Percentiles rank a stretch among this genome's conserved stretches.
These are phyloP conservation scores for Morpho achilles DNA, from an alignment of 2,888 invertebrate genomes.

Conservation along the genomic window DNA sequence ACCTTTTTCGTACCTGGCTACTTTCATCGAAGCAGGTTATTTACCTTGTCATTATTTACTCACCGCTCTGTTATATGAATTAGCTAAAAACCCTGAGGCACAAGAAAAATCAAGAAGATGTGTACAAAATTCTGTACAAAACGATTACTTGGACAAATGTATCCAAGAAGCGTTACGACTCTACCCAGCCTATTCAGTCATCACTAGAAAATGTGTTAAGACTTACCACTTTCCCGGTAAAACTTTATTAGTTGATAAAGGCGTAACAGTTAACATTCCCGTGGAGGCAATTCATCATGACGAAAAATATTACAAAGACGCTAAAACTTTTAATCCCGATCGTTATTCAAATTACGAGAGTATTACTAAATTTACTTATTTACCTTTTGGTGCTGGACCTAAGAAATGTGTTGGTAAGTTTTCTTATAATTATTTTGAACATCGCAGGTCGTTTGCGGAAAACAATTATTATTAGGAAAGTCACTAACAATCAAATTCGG, in stretches of 20 bases:
- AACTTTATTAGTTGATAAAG: conserved; percentile 54
- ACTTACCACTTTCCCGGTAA: conserved; percentile 55
- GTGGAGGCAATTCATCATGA: conserved; percentile 60
- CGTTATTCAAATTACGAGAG: conserved; percentile 49
- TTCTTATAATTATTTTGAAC: background rate
- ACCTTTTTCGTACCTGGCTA: conserved; percentile 51
- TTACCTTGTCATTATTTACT: conserved; percentile 56
- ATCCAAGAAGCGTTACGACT: conserved; percentile 65
- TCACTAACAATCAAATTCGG: too few species aligned
- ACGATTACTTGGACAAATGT: conserved; percentile 52
- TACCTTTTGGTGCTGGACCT: conserved; percentile 69
- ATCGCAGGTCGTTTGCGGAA: too few species aligned
- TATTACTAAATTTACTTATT: conserved; percentile 46
- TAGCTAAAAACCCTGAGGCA: conserved; percentile 47
- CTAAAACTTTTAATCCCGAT: conserved; percentile 56
- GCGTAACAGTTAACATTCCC: conserved; percentile 57
- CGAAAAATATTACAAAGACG: conserved; percentile 49
- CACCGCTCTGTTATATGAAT: conserved; percentile 55
- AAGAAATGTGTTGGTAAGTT: conserved; percentile 67
- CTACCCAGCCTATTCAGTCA: conserved; percentile 59
- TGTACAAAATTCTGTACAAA: conserved; percentile 33
- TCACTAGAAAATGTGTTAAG: conserved; percentile 60
- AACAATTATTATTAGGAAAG: too few species aligned
- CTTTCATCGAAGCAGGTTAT: conserved; percentile 65
- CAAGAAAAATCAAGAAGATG: conserved; percentile 52